A percentile compares a stretch with the other conserved stretches of the same genome.
These are phyloP conservation scores for Panurus biarmicus DNA, from an alignment of 2,113 vertebrate genomes.

Conservation along the genomic window DNA sequence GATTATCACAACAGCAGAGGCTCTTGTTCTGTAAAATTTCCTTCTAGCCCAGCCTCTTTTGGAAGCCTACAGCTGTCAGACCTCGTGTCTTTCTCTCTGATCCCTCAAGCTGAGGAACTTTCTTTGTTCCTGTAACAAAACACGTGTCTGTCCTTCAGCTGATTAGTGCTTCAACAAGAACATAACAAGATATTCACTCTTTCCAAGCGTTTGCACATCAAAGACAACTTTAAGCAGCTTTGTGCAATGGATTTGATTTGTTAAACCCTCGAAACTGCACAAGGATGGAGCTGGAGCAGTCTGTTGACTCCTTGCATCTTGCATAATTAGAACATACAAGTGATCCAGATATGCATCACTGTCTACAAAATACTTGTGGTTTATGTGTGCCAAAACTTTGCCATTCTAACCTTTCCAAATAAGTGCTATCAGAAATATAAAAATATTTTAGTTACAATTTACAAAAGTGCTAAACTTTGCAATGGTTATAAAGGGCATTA, in stretches of 20 bases:
- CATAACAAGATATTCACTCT: slow-evolving; percentile 17
- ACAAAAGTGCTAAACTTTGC: not conserved
- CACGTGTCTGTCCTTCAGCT: slow-evolving; percentile 30
- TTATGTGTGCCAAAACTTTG: not conserved
- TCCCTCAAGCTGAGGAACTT: slow-evolving; percentile 48
- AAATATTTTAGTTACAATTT: not conserved
- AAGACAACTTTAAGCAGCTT: slow-evolving; percentile 22
- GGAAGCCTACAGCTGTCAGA: slow-evolving; percentile 32
- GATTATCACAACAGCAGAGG: slow-evolving; percentile 2
- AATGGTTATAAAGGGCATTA: not conserved
- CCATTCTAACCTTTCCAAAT: not conserved
- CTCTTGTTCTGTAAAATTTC: slow-evolving; percentile 1
- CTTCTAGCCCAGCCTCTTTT: slow-evolving; percentile 21
- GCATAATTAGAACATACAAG: not conserved
- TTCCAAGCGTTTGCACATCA: slow-evolving; percentile 22
- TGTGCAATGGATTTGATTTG: not conserved
- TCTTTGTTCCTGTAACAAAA: slow-evolving; percentile 47
- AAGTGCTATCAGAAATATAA: not conserved
- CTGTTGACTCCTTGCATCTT: not conserved
- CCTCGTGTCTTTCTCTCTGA: not conserved
- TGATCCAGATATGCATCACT: not conserved
- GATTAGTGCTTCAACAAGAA: slow-evolving; percentile 46
- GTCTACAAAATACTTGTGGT: not conserved
- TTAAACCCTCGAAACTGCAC: not conserved
- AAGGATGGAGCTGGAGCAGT: not conserved